phyloP scores from a whole-genome alignment of 1,140 invertebrate genomes.

The Stegodyphus mimosarum region DNA sequence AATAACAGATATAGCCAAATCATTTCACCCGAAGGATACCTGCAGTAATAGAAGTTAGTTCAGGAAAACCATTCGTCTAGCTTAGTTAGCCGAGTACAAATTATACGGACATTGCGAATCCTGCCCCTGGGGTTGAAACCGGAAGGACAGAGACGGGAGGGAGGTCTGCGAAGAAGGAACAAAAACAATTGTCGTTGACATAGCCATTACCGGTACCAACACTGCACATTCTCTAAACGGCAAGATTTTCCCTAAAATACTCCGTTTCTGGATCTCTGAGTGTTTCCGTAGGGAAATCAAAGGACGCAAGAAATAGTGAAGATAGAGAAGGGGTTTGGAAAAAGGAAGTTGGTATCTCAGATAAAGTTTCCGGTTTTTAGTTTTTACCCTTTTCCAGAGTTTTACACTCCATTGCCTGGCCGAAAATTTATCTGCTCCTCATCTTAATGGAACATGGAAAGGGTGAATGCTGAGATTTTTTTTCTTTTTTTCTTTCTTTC shows the following conservation, averaged over 20 bases:
- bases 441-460: constrained; percentile 54
- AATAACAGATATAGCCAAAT: too few relatives aligned
- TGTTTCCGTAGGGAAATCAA: constrained; percentile 52
- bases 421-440: constrained; percentile 48
- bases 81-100: too few relatives aligned
- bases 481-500: neutral
- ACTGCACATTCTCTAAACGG: constrained; percentile 1
- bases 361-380: constrained; percentile 40
- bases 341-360: constrained; percentile 26
- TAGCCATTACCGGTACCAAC: neutral
- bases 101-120: too few relatives aligned
- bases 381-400: neutral
- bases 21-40: too few relatives aligned
- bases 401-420: constrained; percentile 41
- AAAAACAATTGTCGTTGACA: constrained; percentile 8
- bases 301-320: constrained; percentile 12
- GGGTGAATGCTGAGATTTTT: constrained; percentile 10
- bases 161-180: neutral
- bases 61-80: too few relatives aligned
- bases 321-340: neutral
- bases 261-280: constrained; percentile 49
- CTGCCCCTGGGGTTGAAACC: too few relatives aligned
- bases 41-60: too few relatives aligned
- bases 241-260: constrained; percentile 17
- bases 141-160: too few relatives aligned